Conservation (phyloP, 2,113 vertebrate species). For the Perognathus longimembris region DNA sequence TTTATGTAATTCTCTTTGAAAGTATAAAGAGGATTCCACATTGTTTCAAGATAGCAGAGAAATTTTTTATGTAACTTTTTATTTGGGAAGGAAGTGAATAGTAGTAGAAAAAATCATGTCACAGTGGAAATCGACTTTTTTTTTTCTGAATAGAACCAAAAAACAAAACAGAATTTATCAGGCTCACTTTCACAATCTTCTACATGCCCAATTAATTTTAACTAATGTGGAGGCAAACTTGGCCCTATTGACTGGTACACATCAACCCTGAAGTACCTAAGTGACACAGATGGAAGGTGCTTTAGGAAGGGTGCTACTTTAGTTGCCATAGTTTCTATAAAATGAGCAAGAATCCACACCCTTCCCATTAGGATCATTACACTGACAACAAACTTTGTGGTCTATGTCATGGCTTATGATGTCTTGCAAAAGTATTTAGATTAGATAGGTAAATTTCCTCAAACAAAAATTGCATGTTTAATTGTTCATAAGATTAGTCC, state of each 20-base stretch:
- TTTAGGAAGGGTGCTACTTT: not conserved
- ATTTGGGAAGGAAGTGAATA: conserved; percentile 16
- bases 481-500: not conserved
- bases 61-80: not conserved
- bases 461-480: conserved; percentile 43
- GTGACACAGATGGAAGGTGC: not conserved
- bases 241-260: not conserved
- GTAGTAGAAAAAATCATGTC: conserved; percentile 4
- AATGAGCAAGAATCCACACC: not conserved
- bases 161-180: not conserved
- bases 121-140: not conserved
- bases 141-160: not conserved
- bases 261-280: not conserved
- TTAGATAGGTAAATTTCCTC: not conserved
- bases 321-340: conserved; percentile 27
- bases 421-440: not conserved
- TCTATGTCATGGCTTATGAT: not conserved
- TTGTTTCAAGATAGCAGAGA: conserved; percentile 2
- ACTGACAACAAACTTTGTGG: conserved; percentile 21
- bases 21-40: not conserved
- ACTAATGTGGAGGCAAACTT: not conserved
- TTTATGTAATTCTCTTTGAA: not conserved
- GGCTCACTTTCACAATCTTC: not conserved
- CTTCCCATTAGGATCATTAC: conserved; percentile 50
- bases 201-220: not conserved